Evolutionary conservation across 2,888 invertebrate species (phyloP), one percentile per base, ranked within the genome.

Genomic region (Fragum sueziense): DNA sequence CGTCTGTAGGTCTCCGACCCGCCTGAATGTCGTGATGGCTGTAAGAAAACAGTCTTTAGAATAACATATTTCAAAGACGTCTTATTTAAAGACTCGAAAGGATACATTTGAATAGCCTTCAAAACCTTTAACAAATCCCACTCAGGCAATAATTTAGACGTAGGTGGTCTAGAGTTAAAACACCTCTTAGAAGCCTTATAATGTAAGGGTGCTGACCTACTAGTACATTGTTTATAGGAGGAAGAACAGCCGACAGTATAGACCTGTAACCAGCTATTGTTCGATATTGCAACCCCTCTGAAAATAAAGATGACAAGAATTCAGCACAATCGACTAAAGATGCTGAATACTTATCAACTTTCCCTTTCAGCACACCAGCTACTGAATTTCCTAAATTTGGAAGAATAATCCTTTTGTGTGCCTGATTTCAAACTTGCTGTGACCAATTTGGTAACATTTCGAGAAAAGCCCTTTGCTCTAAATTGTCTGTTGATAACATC

Each of bases 321-420:
- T 78, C 70, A n/a, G 76, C 73, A 70, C 73, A 78, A 25, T 79
- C n/a, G 22, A 22, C 47, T 70, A 81, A 27, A 77, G n/a, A n/a
- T n/a, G n/a, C 65, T 29, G 37, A 14, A 77, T 74, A 69, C 37
- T 70, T 51, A 77, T 77, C 69, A n/a, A 70, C 76, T 70, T 25
- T 79, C 1, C 33, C 20, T 74, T 62, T 25, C 29, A 67, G 9
- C 1, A 77, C 80, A 76, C 71, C 76, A 80, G 72, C 71, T 47
- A 76, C 29, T 33, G 41, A 76, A 80, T 51, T 31, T 61, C 31
- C 14, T 7, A 31, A 61, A 61, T 17, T 61, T 61, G 31, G n/a
- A n/a, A n/a, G n/a, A 7, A 51, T 75, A 75, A 69, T 79, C 79
- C 62, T 62, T 75, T 47, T 67, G 69, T 14, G 73, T 80, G 17